These are phyloP conservation scores for Macrochelys suwanniensis DNA, from an alignment of 2,797 vertebrate genomes.

Conservation along the genomic window DNA sequence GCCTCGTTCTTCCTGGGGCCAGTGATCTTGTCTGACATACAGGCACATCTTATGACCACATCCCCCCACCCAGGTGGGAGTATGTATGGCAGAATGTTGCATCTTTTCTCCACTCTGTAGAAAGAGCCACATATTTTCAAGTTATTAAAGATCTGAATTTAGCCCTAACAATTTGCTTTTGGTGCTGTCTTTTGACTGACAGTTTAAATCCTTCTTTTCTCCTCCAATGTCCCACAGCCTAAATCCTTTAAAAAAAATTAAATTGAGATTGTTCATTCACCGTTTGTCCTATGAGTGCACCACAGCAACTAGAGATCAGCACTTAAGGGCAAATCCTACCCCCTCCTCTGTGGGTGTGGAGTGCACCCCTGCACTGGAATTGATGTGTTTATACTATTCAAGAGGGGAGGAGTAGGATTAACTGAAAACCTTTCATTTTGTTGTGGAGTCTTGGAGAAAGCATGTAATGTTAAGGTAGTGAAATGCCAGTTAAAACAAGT, in stretches of 20 bases:
- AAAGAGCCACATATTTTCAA: not conserved
- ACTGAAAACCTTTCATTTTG: not conserved
- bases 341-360: not conserved
- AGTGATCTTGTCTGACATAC: not conserved
- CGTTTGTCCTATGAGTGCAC: not conserved
- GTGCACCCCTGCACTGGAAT: not conserved
- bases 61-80: not conserved
- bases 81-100: not conserved
- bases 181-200: not conserved
- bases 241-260: fast-evolving
- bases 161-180: not conserved
- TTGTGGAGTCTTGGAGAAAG: constrained; percentile 24
- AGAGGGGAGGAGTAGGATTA: not conserved
- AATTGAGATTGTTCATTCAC: not conserved
- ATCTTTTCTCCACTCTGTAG: not conserved
- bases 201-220: not conserved
- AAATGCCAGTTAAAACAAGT: constrained; percentile 1
- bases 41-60: not conserved
- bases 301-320: not conserved
- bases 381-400: not conserved
- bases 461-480: not conserved
- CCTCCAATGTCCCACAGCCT: not conserved
- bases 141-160: not conserved
- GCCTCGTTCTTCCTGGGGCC: not conserved
- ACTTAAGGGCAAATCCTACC: not conserved